Evolutionary conservation across 2,797 vertebrate species (phyloP).

Genomic region (Falco novaeseelandiae): DNA sequence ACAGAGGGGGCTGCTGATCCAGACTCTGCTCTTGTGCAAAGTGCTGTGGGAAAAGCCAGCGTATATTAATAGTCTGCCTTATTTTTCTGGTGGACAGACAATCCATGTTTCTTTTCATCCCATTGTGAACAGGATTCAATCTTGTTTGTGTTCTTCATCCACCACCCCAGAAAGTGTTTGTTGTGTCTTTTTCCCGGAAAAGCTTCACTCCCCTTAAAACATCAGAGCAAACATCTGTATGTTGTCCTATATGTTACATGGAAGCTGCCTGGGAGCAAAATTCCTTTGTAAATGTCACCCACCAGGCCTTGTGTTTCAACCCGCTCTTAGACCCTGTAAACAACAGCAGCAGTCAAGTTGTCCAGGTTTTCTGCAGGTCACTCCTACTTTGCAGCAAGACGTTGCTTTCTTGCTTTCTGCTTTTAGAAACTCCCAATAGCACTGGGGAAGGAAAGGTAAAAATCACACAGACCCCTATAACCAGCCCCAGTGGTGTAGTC

Average conservation of each 20-base stretch:
- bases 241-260: not conserved
- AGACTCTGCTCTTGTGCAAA: not conserved
- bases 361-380: not conserved
- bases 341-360: not conserved
- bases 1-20: fast-evolving
- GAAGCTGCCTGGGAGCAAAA: not conserved
- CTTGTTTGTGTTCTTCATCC: not conserved
- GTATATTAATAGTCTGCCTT: not conserved
- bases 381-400: not conserved
- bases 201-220: not conserved
- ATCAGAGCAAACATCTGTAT: not conserved
- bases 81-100: not conserved
- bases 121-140: not conserved
- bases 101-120: not conserved
- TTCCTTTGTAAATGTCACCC: not conserved
- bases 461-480: not conserved
- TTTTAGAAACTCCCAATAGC: not conserved
- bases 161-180: not conserved
- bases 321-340: not conserved
- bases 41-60: not conserved
- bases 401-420: not conserved
- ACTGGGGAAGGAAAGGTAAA: not conserved
- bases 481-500: not conserved
- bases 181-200: not conserved
- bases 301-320: not conserved